phyloP scores from a whole-genome alignment of 2,113 vertebrate species.

The Dasyurus viverrinus region DNA sequence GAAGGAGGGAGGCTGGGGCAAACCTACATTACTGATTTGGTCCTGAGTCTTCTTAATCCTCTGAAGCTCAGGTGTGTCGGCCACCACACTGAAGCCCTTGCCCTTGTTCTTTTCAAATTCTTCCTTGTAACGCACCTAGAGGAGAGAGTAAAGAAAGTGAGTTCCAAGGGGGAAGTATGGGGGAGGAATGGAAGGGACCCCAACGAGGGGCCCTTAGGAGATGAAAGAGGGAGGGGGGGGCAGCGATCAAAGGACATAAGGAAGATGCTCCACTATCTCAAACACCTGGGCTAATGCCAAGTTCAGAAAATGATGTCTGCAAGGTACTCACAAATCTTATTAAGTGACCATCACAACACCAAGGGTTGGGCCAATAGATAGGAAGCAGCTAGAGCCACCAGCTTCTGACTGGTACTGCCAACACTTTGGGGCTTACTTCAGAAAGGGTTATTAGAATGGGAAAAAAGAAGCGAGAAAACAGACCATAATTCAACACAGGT shows the following conservation, averaged over 20 bases:
- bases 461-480: neutral
- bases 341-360: neutral
- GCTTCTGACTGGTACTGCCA: neutral
- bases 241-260: neutral
- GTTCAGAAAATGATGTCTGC: neutral
- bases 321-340: neutral
- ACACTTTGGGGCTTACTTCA: conserved; percentile 1
- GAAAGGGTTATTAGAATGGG: neutral
- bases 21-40: conserved; percentile 96
- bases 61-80: conserved; percentile 95
- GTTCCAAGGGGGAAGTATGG: fast-evolving
- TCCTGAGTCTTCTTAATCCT: conserved; percentile 98
- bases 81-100: conserved; percentile 94
- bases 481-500: neutral
- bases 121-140: conserved; percentile 96
- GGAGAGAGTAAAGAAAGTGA: fast-evolving
- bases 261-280: neutral
- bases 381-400: conserved; percentile 25
- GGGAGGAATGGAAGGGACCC: neutral
- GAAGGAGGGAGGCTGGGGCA: neutral
- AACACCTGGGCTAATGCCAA: neutral
- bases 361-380: conserved; percentile 24
- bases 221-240: neutral
- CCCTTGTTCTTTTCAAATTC: conserved; percentile 99
- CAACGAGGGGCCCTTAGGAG: fast-evolving